These are phyloP conservation scores for Coendou prehensilis DNA, from an alignment of 2,797 vertebrate species.

Conservation along the genomic window DNA sequence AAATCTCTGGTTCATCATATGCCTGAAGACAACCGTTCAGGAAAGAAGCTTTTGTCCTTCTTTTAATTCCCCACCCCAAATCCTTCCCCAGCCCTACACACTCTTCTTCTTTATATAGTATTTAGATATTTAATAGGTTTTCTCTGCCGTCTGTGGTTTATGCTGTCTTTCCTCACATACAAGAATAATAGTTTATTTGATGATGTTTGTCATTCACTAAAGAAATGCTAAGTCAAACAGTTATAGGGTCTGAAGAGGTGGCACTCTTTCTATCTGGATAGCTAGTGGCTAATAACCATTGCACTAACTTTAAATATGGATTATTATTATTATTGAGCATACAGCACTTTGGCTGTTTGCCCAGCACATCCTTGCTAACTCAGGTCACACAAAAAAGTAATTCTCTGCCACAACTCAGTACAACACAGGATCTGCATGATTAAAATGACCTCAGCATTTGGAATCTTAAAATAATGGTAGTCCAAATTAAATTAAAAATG, in stretches of 20 bases:
- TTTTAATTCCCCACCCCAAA: slow-evolving; percentile 60
- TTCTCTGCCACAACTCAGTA: slow-evolving; percentile 84
- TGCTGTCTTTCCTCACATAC: slow-evolving; percentile 63
- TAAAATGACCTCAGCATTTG: slow-evolving; percentile 84
- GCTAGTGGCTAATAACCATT: slow-evolving; percentile 80
- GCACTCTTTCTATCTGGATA: slow-evolving; percentile 73
- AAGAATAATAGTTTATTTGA: slow-evolving; percentile 81
- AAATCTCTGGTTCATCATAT: slow-evolving; percentile 70
- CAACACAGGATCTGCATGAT: slow-evolving; percentile 83
- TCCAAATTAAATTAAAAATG: slow-evolving; percentile 85
- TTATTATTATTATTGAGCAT: slow-evolving; percentile 87
- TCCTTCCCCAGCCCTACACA: not conserved
- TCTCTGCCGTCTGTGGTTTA: slow-evolving; percentile 74
- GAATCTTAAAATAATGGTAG: slow-evolving; percentile 82
- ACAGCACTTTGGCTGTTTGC: slow-evolving; percentile 88
- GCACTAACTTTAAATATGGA: slow-evolving; percentile 86
- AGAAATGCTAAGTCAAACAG: slow-evolving; percentile 85
- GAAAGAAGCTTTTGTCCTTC: slow-evolving; percentile 49
- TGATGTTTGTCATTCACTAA: slow-evolving; percentile 82
- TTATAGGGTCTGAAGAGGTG: slow-evolving; percentile 75
- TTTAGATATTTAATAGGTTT: slow-evolving; percentile 75
- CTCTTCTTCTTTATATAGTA: not conserved
- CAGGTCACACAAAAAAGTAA: slow-evolving; percentile 86
- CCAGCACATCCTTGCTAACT: slow-evolving; percentile 88
- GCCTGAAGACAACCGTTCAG: slow-evolving; percentile 25